Base-by-base conservation (phyloP, 1,140 invertebrate genomes). In the Hylyphantes graminicola region DNA sequence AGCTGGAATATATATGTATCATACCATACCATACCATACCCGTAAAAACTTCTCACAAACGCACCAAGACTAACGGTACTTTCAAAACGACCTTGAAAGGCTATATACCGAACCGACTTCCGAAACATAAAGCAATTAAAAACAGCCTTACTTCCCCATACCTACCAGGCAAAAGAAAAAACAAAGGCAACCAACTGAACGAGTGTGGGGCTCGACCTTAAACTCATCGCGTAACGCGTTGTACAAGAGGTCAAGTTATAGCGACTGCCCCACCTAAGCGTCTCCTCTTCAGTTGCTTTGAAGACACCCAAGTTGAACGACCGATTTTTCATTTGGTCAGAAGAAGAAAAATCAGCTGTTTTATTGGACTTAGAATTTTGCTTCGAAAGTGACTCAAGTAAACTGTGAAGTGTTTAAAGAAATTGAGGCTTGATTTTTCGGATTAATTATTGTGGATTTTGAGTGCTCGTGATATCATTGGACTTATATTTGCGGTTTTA, bases 251-350 rank as follows among this genome's bases (percentile, higher is more conserved):
- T 76, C 74, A 76, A 61, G 64, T 74, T 35, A n/a, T n/a, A 59
- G 53, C 55, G n/a, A 48, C 35, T 76, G 72, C 55, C 15, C 72
- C 72, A 57, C 72, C 72, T 74, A 48, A 35, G 5, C 35, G 35
- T 35, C 35, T 35, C 13, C 64, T 21, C 15, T 5, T 76, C 74
- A 76, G 59, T 76, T 35, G 74, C 35, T 48, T n/a, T 12, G 19
- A 8, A 76, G 74, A 76, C 59, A 76, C 74, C 48, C 74, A 54
- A 67, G 76, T 78, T 67, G 63, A 78, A 78, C 51, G 76, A 78
- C 76, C 76, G 54, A 53, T 35, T 53, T 70, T 15, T 53, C 68
- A 70, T 51, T 59, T 54, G 19, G 19, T 7, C 13, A 15, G 19
- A 73, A 73, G 21, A 73, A 73, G 50, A 73, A 17, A 55, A 8